phyloP scores from a whole-genome alignment of 2,113 vertebrate species.

The Pluvialis apricaria region DNA sequence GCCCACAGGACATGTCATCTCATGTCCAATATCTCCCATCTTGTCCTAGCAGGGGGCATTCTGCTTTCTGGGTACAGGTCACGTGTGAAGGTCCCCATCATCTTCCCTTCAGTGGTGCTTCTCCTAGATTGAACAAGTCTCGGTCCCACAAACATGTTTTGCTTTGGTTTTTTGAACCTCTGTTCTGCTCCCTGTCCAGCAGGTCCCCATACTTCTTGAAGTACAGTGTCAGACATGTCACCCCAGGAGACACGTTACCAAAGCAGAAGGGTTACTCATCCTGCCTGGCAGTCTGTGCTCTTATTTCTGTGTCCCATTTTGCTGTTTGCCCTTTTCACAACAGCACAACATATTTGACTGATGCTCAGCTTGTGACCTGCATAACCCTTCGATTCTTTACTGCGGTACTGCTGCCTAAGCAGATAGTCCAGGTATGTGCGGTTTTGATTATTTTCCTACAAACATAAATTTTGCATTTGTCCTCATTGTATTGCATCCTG shows the following conservation, averaged over 20 bases:
- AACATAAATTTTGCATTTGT: not conserved
- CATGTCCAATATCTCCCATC: not conserved
- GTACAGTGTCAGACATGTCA: too few relatives aligned
- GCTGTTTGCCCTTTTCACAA: not conserved
- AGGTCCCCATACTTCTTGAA: not conserved
- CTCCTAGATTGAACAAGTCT: not conserved
- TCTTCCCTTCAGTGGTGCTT: not conserved
- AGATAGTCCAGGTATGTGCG: not conserved
- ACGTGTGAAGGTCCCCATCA: not conserved
- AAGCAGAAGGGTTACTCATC: not conserved
- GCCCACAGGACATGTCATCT: not conserved
- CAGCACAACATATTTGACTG: not conserved
- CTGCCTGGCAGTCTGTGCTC: not conserved
- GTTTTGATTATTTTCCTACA: not conserved
- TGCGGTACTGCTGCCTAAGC: not conserved
- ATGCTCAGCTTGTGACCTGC: not conserved
- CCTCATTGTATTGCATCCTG: not conserved
- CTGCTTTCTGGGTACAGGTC: not conserved
- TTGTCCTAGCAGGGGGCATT: not conserved
- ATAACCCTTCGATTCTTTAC: not conserved
- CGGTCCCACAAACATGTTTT: not conserved
- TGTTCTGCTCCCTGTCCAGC: not conserved
- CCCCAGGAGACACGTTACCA: not conserved
- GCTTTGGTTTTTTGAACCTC: not conserved
- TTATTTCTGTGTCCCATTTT: not conserved